Evolutionary conservation across 1,140 invertebrate genomes (phyloP).

Genomic region (Tetramorium alpestre): DNA sequence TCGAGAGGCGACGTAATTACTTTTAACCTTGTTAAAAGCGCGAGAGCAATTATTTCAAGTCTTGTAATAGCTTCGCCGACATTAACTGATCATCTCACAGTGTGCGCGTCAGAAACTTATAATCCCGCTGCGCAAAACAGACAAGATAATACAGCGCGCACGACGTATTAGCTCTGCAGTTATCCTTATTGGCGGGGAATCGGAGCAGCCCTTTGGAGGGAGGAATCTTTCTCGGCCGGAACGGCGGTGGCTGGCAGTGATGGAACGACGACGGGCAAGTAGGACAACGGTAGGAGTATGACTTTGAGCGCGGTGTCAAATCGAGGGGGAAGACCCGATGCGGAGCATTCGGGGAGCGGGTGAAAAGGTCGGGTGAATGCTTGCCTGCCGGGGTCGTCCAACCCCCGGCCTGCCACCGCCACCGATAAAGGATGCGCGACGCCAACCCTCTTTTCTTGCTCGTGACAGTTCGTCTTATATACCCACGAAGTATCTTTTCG

Average conservation of each 20-base stretch:
- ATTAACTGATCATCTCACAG: conserved; percentile 31
- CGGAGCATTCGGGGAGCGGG: conserved; percentile 21
- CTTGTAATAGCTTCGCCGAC: neutral
- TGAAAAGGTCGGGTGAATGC: conserved; percentile 63
- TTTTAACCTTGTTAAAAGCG: neutral
- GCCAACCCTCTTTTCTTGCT: conserved; percentile 51
- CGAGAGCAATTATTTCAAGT: conserved; percentile 2
- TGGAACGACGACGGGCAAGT: conserved; percentile 63
- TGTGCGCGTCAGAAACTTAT: conserved; percentile 10
- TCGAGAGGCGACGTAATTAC: neutral
- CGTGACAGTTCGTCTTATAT: conserved; percentile 67
- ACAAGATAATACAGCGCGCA: conserved; percentile 47
- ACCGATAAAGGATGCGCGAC: conserved; percentile 65
- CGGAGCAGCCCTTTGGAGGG: neutral
- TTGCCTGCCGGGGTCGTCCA: conserved; percentile 54
- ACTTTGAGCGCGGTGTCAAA: conserved; percentile 68
- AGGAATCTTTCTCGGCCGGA: conserved; percentile 56
- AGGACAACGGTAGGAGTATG: conserved; percentile 21
- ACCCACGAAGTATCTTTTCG: conserved; percentile 17
- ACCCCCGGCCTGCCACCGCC: conserved; percentile 48
- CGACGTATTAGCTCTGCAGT: conserved; percentile 37
- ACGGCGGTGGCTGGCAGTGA: conserved; percentile 66
- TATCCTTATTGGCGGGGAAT: conserved; percentile 16
- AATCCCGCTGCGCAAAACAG: conserved; percentile 34
- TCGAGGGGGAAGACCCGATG: conserved; percentile 60